phyloP scores from a whole-genome alignment of 2,797 vertebrate genomes.

The Danio jaintianensis region DNA sequence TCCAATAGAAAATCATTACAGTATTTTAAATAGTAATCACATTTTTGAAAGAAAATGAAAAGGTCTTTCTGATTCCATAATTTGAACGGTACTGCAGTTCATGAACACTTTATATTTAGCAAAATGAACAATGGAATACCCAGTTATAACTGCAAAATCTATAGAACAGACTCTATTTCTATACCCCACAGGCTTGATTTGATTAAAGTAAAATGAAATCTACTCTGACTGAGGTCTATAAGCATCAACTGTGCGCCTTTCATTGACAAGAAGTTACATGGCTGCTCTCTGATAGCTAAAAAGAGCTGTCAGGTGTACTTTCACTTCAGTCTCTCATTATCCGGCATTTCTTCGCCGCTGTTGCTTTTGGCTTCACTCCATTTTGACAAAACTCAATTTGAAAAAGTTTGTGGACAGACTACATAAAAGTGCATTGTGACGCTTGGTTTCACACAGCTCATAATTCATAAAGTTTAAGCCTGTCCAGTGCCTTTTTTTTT shows the following conservation, averaged over 20 bases:
- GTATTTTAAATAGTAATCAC: neutral
- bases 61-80: neutral
- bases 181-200: slow-evolving; percentile 13
- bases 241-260: neutral
- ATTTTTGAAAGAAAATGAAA: neutral
- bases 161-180: neutral
- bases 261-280: slow-evolving; percentile 44
- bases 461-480: slow-evolving; percentile 36
- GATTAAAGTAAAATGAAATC: neutral
- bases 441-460: slow-evolving; percentile 43
- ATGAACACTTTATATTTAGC: neutral
- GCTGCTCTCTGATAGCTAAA: slow-evolving; percentile 45
- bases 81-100: neutral
- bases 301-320: slow-evolving; percentile 45
- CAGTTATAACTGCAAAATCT: no score
- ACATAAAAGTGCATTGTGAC: slow-evolving; percentile 11
- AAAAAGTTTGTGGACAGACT: slow-evolving; percentile 30
- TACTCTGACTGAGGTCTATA: neutral
- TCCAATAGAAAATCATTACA: neutral
- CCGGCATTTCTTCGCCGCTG: slow-evolving; percentile 13
- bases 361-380: slow-evolving; percentile 45
- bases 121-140: neutral
- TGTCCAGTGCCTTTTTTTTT: slow-evolving; percentile 30
- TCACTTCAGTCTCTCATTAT: slow-evolving; percentile 42
- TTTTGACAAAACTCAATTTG: slow-evolving; percentile 39